Conservation (phyloP, 2,888 invertebrate genomes). For the Schizotus pectinicornis region DNA sequence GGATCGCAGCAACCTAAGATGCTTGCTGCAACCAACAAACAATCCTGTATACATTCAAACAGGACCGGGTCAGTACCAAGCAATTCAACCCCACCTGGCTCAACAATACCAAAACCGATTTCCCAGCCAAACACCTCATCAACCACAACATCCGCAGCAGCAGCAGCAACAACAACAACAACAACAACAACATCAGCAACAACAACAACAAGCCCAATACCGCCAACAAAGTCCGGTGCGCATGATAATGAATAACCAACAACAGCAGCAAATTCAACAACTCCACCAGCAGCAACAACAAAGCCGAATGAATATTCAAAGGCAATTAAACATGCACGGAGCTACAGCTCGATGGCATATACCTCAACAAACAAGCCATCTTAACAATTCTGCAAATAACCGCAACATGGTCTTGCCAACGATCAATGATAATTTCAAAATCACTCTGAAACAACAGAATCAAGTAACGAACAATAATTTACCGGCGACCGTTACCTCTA, state of each 20-base stretch:
- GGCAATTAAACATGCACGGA: slow-evolving; percentile 40
- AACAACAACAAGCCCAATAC: slow-evolving; percentile 20
- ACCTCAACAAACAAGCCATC: slow-evolving; percentile 63
- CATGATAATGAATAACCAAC: slow-evolving; percentile 23
- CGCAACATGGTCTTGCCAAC: slow-evolving; percentile 46
- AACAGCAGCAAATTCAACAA: slow-evolving; percentile 42
- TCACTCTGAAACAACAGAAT: slow-evolving; percentile 64
- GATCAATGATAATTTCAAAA: slow-evolving; percentile 71
- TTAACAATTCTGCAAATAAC: slow-evolving; percentile 36
- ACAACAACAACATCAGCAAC: slow-evolving; percentile 41
- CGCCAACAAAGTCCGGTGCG: too few species aligned
- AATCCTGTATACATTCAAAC: slow-evolving; percentile 57
- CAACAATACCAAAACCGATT: slow-evolving; percentile 53
- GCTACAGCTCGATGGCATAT: slow-evolving; percentile 74
- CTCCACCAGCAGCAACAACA: slow-evolving; percentile 37
- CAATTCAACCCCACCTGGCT: slow-evolving; percentile 55
- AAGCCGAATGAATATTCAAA: slow-evolving; percentile 17
- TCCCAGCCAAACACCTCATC: slow-evolving; percentile 42
- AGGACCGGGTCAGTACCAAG: slow-evolving; percentile 57
- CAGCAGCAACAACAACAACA: slow-evolving; percentile 42
- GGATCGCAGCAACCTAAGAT: slow-evolving; percentile 55
- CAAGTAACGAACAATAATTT: slow-evolving; percentile 47
- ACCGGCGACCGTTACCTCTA: slow-evolving; percentile 70
- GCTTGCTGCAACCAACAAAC: slow-evolving; percentile 55
- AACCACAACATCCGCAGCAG: slow-evolving; percentile 33